Conservation (phyloP, 2,888 invertebrate species). For the Saturnia japonica region DNA sequence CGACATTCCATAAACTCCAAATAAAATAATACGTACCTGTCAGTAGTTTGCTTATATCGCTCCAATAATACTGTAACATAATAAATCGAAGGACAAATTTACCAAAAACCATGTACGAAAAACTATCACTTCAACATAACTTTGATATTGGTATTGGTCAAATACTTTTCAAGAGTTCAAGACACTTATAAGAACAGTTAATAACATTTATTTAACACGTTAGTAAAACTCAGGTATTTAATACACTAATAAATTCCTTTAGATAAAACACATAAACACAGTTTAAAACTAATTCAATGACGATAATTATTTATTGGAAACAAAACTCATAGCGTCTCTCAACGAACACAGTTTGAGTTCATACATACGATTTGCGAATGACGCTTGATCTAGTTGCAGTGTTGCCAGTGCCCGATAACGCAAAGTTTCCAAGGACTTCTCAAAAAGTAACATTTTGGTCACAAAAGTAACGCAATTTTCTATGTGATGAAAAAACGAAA, state of each 20-base stretch:
- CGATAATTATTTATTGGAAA: not conserved
- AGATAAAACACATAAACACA: constrained; percentile 5
- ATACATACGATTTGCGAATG: not conserved
- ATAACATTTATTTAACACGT: constrained; percentile 9
- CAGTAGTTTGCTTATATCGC: not conserved
- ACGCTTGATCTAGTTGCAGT: constrained; percentile 15
- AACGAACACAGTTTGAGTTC: constrained; percentile 7
- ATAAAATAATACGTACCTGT: constrained; percentile 10
- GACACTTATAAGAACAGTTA: constrained; percentile 46
- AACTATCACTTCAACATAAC: constrained; percentile 45
- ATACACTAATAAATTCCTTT: constrained; percentile 1
- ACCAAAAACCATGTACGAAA: constrained; percentile 31
- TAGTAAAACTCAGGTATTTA: not conserved
- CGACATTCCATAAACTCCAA: constrained; percentile 1
- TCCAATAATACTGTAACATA: constrained; percentile 14
- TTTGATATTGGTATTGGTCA: constrained; percentile 54
- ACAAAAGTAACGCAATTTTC: no score
- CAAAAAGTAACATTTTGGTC: no score
- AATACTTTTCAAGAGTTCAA: constrained; percentile 68
- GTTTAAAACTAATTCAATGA: not conserved
- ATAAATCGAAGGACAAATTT: constrained; percentile 13
- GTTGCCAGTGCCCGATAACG: no score
- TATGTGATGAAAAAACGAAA: no score
- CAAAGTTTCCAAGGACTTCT: no score
- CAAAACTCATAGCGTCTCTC: not conserved